Base-by-base conservation (phyloP, 2,888 invertebrate genomes). In the Altica lythri region DNA sequence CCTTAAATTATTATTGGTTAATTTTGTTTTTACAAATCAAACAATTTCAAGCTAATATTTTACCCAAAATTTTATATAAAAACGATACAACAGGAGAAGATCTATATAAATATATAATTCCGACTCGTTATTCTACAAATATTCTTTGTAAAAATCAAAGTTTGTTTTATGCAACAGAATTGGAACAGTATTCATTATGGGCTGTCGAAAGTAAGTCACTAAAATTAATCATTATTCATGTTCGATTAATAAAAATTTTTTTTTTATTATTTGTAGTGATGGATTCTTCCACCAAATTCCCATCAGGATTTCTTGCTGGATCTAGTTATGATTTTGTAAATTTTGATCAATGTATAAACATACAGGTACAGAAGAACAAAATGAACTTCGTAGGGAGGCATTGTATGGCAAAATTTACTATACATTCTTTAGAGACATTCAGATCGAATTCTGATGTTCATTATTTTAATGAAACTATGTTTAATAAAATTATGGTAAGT, bases 231-330 rank as follows among this genome's bases (percentile, higher is more conserved):
- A 5, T 47, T 12, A 16, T 4, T 9, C n/a, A n/a, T 2, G 22
- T 17, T 40, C 9, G 27, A 8, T 27, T 30, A 8, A 17, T 30
- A 42, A 17, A 8, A 10, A 13, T 18, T 9, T 29, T 17, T 16
- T 12, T 22, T 10, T 19, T 13, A 9, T 48, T 37, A 34, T 46
- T 64, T 63, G 47, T 46, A 88, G 88, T 88, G 83, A 87, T 86
- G 73, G 88, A 88, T 66, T 81, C 88, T 2, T 83, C 85, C 16
- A 85, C 84, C 0, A 86, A 87, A 69, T 82, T 83, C n/a, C 83
- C 86, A 0, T 81, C 80, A 66, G 88, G 88, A 10, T 73, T 87
- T 3, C 79, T 86, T 12, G 83, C 80, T 55, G 87, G 86, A 1
- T 82, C 84, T 2, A 79, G 82, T 0, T 85, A 83, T 73, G 86